Base-by-base conservation (phyloP, 2,797 vertebrate species). In the Pangasius krempfi region DNA sequence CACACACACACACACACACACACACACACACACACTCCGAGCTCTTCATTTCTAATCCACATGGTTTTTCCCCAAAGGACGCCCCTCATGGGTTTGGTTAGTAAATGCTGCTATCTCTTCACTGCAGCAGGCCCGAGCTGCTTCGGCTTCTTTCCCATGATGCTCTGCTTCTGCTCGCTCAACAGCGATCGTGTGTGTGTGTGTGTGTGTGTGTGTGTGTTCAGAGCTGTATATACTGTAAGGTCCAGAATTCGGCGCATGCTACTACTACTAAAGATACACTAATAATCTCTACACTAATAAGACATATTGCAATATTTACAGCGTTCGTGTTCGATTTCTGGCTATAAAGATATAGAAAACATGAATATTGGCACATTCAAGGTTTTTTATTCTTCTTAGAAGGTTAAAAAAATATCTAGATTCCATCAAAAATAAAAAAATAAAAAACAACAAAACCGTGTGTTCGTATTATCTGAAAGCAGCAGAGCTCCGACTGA, bases 51-150 rank as follows among this genome's bases (percentile, higher is more conserved):
- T 88, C 66, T 58, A 62, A 81, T 75, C 64, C 66, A 75, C 60
- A 25, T 33, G 82, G 60, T 47, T 50, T 84, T 85, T 44, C 73
- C 84, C 88, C 52, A 14, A 47, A 86, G 84, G 76, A 89, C 33
- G 22, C 54, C 44, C 76, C 84, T 72, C 85, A 37, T 66, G 85
- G 33, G 85, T 37, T 44, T 25, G n/a, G 44, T 54, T 62, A 66
- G 68, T 86, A 89, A 89, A 86, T 68, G 30, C 56, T 18, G 7
- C 84, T 89, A 89, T 89, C 88, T 86, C 85, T 54, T 76, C 85
- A 30, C 78, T 89, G 88, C 88, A 89, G 88, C 68, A 89, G 54
- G 44, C 70, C 76, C 22, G 27, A 85, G 47, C 88, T 58, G 73
- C 62, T 40, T 25, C 64, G 27, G 50, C 44, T 76, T 47, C 47